Evolutionary conservation across 2,888 invertebrate species (phyloP).

Genomic region (Apocheima hispidaria): DNA sequence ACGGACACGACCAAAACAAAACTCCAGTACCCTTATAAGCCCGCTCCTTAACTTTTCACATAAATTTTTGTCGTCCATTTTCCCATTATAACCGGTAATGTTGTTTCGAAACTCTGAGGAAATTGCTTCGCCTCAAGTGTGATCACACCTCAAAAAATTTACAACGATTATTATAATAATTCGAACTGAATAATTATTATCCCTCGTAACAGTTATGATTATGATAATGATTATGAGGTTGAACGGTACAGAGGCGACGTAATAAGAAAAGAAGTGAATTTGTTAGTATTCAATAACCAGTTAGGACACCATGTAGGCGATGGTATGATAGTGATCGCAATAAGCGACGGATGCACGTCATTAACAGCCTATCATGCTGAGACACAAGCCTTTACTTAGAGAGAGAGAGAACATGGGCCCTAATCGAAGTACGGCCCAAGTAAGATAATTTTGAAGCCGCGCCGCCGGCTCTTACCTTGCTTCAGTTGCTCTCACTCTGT

Average conservation of each 20-base stretch:
- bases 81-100: constrained; percentile 68
- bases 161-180: constrained; percentile 31
- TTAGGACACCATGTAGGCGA: too few relatives aligned
- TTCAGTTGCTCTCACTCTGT: too few relatives aligned
- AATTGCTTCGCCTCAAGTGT: constrained; percentile 21
- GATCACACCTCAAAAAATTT: constrained; percentile 22
- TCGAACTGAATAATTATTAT: background rate
- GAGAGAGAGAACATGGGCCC: too few relatives aligned
- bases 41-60: constrained; percentile 70
- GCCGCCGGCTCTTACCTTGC: too few relatives aligned
- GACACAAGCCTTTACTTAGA: too few relatives aligned
- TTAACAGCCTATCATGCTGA: too few relatives aligned
- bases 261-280: background rate
- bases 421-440: too few relatives aligned
- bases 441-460: too few relatives aligned
- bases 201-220: background rate
- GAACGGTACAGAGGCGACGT: background rate
- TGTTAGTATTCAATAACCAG: too few relatives aligned
- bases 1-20: constrained; percentile 29
- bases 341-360: too few relatives aligned
- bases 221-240: background rate
- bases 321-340: too few relatives aligned
- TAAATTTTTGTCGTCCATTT: constrained; percentile 74
- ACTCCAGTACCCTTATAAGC: constrained; percentile 35
- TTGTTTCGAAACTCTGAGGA: constrained; percentile 54